Evolutionary conservation across 2,797 vertebrate genomes (phyloP).

Genomic region (Eutrigla gurnardus): DNA sequence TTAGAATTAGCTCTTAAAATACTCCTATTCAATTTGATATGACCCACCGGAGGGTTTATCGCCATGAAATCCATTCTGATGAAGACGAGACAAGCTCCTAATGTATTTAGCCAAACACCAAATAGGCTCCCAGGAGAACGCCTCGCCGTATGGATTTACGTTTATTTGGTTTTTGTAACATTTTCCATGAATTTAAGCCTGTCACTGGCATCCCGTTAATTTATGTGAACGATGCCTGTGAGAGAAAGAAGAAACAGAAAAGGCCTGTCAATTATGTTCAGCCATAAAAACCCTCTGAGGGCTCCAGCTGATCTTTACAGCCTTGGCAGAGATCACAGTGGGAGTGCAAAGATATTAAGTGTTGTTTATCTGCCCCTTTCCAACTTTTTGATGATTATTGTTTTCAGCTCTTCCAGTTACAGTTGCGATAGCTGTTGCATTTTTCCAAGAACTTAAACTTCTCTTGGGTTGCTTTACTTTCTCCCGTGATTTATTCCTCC

Average conservation of each 20-base stretch:
- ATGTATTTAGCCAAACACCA: constrained; percentile 52
- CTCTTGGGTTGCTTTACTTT: constrained; percentile 24
- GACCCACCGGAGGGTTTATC: constrained; percentile 34
- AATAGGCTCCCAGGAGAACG: constrained; percentile 47
- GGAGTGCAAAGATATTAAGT: constrained; percentile 78
- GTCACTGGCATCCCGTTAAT: constrained; percentile 72
- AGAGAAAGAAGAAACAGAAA: constrained; percentile 72
- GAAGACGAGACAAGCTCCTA: constrained; percentile 41
- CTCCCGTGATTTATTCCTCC: constrained; percentile 39
- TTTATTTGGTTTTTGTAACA: constrained; percentile 64
- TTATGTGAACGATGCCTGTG: constrained; percentile 69
- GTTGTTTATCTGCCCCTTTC: constrained; percentile 77
- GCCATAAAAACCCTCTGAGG: constrained; percentile 72
- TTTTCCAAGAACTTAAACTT: constrained; percentile 67
- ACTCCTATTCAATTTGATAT: constrained; percentile 18
- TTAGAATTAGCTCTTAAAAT: constrained; percentile 20
- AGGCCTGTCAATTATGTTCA: constrained; percentile 73
- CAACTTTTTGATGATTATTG: constrained; percentile 71
- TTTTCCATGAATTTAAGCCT: constrained; percentile 74
- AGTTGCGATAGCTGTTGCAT: constrained; percentile 53
- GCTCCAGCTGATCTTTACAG: constrained; percentile 76
- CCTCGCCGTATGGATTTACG: constrained; percentile 64
- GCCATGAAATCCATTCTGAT: constrained; percentile 38
- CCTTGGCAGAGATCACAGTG: constrained; percentile 67
- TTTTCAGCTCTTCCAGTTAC: constrained; percentile 66